A percentile compares a stretch with the other conserved stretches of the same genome.
phyloP scores from a whole-genome alignment of 1,140 invertebrate species.

The Lasioglossum albipes region DNA sequence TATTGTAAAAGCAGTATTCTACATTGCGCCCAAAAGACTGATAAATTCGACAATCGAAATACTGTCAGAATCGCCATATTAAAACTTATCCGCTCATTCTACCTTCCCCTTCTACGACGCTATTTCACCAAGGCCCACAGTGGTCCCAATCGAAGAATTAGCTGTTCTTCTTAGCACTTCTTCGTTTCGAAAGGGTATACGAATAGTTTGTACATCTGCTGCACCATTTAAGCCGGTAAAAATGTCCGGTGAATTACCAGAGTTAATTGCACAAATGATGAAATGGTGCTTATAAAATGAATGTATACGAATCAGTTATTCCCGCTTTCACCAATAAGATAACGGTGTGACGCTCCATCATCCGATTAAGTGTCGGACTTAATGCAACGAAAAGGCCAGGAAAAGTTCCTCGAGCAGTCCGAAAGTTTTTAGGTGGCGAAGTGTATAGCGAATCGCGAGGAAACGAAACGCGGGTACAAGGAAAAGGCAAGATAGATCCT shows the following conservation, averaged over 20 bases:
- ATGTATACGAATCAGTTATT: not conserved
- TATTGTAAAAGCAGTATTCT: too few relatives aligned
- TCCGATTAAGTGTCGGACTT: not conserved
- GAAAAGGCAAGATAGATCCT: constrained; percentile 36
- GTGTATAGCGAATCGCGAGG: constrained; percentile 24
- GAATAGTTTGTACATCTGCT: not conserved
- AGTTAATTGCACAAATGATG: too few relatives aligned
- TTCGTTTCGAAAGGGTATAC: not conserved
- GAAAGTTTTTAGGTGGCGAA: constrained; percentile 18
- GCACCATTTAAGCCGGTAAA: too few relatives aligned
- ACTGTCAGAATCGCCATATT: too few relatives aligned
- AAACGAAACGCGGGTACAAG: constrained; percentile 15
- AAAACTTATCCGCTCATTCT: too few relatives aligned
- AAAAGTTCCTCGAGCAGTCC: constrained; percentile 10
- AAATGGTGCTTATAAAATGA: not conserved
- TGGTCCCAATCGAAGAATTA: too few relatives aligned
- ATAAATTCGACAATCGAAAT: too few relatives aligned
- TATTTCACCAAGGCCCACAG: too few relatives aligned
- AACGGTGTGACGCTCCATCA: not conserved
- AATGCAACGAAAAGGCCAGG: not conserved
- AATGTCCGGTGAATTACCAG: too few relatives aligned
- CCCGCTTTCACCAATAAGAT: not conserved
- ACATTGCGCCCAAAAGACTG: too few relatives aligned
- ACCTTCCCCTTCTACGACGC: too few relatives aligned
- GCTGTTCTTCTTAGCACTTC: too few relatives aligned